phyloP scores from a whole-genome alignment of 2,888 invertebrate species.

The Acronicta aceris region DNA sequence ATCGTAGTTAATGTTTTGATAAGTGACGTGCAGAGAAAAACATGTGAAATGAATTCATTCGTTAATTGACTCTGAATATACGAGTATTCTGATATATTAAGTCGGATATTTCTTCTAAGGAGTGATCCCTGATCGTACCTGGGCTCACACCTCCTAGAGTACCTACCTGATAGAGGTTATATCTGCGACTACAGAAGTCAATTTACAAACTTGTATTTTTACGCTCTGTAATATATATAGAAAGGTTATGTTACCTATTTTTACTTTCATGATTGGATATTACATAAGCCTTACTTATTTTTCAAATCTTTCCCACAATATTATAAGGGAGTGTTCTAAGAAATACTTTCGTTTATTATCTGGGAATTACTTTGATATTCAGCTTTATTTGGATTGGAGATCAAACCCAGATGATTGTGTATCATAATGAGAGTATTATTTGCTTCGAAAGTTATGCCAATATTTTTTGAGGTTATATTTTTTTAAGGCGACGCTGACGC shows the following conservation, averaged over 20 bases:
- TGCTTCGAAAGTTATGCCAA: conserved; percentile 11
- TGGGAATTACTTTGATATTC: conserved; percentile 29
- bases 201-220: too few species aligned
- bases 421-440: conserved; percentile 18
- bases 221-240: too few species aligned
- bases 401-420: conserved; percentile 13
- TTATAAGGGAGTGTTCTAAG: conserved; percentile 5
- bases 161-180: too few species aligned
- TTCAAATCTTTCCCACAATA: conserved; percentile 19
- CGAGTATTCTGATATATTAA: too few species aligned
- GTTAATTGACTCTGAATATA: too few species aligned
- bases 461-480: neutral
- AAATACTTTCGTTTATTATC: conserved; percentile 26
- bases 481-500: neutral
- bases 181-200: too few species aligned
- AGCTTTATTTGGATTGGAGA: conserved; percentile 25
- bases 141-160: too few species aligned
- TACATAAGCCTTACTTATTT: conserved; percentile 1
- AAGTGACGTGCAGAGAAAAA: too few species aligned
- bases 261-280: conserved; percentile 4
- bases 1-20: too few species aligned
- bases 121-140: too few species aligned
- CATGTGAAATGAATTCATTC: too few species aligned
- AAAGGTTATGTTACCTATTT: conserved; percentile 1
- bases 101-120: too few species aligned